Evolutionary conservation across 92 coral and sea anemone genomes (phyloP), one percentile per base, ranked within the genome.

Genomic region (Epizoanthus ramosus): DNA sequence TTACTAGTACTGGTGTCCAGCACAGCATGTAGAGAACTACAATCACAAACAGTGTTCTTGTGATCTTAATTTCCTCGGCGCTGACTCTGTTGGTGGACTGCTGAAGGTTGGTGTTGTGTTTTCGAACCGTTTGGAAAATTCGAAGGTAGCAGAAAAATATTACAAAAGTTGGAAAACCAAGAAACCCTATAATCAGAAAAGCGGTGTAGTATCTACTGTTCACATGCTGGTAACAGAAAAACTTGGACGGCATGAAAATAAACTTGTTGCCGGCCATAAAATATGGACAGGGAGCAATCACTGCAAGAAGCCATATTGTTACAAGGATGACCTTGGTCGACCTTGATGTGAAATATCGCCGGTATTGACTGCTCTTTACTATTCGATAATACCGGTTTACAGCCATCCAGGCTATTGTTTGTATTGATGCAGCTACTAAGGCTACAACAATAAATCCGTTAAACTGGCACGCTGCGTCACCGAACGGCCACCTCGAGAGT

Each of bases 161-260:
- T 50, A 56, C 53, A 1, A 71, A 33, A 8, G 71, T 17, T 4
- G 93, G 93, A 43, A 87, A 63, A 1, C 84, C 93, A 16, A 83
- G 68, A 41, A 82, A 83, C 14, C 80, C 47, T 4, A 79, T 64
- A 3, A 72, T 83, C 71, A 87, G 17, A 35, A 65, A 80, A 0
- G 86, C 77, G 14, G 87, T 80, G 47, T 58, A 87, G 58, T 75
- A 63, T 13, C 86, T 80, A 8, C 75, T 75, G 18, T 84, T 71
- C 58, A 83, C 64, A 22, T 68, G 76, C 4, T 71, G 31, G 68
- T 90, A 90, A 53, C 93, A 80, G 60, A 89, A 86, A 74, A 73
- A 86, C 79, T 89, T 89, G 7, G 69, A 83, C 4, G 93, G 93
- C 63, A 86, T 89, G 79, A 90, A 90, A 8, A 90, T 81, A 87